Evolutionary conservation across 2,888 invertebrate species (phyloP).

Genomic region (Drosophila antonietae): DNA sequence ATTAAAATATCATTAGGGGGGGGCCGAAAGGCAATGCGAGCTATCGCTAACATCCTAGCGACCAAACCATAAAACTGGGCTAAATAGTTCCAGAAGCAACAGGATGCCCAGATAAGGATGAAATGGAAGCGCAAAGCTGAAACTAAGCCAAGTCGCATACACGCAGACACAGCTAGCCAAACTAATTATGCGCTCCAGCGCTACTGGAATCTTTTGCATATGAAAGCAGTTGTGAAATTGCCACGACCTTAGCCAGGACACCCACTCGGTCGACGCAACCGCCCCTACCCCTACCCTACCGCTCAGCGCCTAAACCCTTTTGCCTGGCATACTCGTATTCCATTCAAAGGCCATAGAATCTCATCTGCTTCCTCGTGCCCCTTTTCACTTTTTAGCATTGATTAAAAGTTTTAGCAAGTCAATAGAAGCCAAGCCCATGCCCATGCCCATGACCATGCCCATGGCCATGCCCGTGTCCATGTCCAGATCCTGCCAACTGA

Average conservation of each 20-base stretch:
- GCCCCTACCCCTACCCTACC: neutral
- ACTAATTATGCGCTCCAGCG: constrained; percentile 72
- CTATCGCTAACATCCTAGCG: constrained; percentile 11
- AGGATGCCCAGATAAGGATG: constrained; percentile 3
- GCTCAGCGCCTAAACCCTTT: neutral
- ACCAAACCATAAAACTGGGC: constrained; percentile 22
- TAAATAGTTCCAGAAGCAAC: constrained; percentile 19
- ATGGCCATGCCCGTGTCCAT: constrained; percentile 10
- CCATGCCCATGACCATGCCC: constrained; percentile 11
- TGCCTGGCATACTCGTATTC: neutral
- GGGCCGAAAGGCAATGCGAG: constrained; percentile 13
- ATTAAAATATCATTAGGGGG: constrained; percentile 67
- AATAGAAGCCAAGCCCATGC: constrained; percentile 43
- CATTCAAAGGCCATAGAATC: constrained; percentile 5
- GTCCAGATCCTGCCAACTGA: constrained; percentile 16
- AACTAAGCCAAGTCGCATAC: constrained; percentile 28
- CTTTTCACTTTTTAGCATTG: constrained; percentile 51
- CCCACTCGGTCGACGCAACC: neutral
- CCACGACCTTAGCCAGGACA: constrained; percentile 15
- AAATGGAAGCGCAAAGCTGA: constrained; percentile 11
- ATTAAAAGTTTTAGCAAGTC: constrained; percentile 74
- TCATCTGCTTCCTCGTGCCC: neutral
- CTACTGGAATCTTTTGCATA: constrained; percentile 72
- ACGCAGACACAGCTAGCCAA: constrained; percentile 42
- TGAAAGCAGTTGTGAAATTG: constrained; percentile 74